phyloP scores from a whole-genome alignment of 2,888 invertebrate genomes.

The Dorcus parallelipipedus region DNA sequence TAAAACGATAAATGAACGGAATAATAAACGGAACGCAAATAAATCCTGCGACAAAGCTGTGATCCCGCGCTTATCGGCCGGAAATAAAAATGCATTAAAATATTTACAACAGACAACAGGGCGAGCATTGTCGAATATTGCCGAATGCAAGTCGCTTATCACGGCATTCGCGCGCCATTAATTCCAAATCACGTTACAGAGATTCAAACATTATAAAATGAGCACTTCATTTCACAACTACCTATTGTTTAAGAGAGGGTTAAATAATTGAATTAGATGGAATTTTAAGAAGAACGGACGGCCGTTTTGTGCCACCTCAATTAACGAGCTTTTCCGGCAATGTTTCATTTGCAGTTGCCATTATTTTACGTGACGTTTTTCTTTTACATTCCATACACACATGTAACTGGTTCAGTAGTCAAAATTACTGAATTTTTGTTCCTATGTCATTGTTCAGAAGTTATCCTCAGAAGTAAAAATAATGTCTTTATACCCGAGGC shows the following conservation, averaged over 20 bases:
- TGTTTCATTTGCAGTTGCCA: too few relatives aligned
- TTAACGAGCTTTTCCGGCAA: neutral
- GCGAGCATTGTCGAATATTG: slow-evolving; percentile 31
- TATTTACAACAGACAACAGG: slow-evolving; percentile 35
- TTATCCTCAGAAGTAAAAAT: too few relatives aligned
- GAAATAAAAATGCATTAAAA: slow-evolving; percentile 45
- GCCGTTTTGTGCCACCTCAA: slow-evolving; percentile 14
- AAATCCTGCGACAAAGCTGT: slow-evolving; percentile 18
- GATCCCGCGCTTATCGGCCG: slow-evolving; percentile 16
- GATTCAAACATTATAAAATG: slow-evolving; percentile 52
- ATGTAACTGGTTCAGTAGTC: too few relatives aligned
- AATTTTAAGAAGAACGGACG: slow-evolving; percentile 14
- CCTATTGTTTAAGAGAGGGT: slow-evolving; percentile 54
- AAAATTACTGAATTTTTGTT: too few relatives aligned
- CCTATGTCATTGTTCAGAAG: too few relatives aligned
- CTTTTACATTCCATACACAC: too few relatives aligned
- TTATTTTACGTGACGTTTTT: too few relatives aligned
- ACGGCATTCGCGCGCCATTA: slow-evolving; percentile 50
- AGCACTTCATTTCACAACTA: slow-evolving; percentile 52
- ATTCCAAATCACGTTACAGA: slow-evolving; percentile 51
- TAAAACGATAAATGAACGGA: slow-evolving; percentile 14
- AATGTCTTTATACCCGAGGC: too few relatives aligned
- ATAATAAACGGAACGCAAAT: slow-evolving; percentile 17
- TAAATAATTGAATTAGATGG: slow-evolving; percentile 51
- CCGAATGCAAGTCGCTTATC: slow-evolving; percentile 44